Evolutionary conservation across 2,888 invertebrate species (phyloP), one percentile per base, ranked within the genome.

Genomic region (Harpagoxenus sublaevis): DNA sequence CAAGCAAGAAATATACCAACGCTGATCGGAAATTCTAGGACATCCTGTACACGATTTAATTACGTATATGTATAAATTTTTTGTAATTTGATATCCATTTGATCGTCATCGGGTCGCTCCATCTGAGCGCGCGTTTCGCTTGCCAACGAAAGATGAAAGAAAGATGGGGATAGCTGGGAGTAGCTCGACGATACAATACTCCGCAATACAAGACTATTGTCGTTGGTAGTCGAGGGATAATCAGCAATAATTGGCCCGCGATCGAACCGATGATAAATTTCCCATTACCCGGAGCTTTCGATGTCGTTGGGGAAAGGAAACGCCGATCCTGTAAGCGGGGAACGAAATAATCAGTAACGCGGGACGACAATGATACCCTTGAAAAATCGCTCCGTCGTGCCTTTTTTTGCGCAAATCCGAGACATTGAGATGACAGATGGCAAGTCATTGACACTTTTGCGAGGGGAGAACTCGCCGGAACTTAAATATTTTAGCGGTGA

Each of bases 221-320:
- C 53, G 62, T 87, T 65, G 51, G 57, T 53, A 63, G 84, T 28
- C 73, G 68, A 85, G 31, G 83, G 84, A 86, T 86, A 83, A 88
- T 81, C 84, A 87, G 55, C 84, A 84, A 84, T 91, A 90, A 93
- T 91, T 91, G 91, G 86, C 85, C 63, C 84, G 55, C 88, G 88
- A 90, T 89, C 81, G 84, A 79, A 82, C 62, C 75, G 84, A 82
- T 89, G 89, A 93, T 93, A 91, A 91, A 92, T 93, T 92, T 89
- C 84, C 87, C 89, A 90, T 92, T 91, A 91, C 75, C 82, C 73
- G 70, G 83, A 83, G 86, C 71, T 88, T 77, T 83, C 87, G 74
- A 77, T 18, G 35, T 9, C 51, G 51, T 6, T 39, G 60, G 68
- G 75, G 83, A 68, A 86, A 86, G 84, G 84, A 87, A 88, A 90